Conservation (phyloP, 1,140 invertebrate genomes). For the Anoplophora glabripennis region DNA sequence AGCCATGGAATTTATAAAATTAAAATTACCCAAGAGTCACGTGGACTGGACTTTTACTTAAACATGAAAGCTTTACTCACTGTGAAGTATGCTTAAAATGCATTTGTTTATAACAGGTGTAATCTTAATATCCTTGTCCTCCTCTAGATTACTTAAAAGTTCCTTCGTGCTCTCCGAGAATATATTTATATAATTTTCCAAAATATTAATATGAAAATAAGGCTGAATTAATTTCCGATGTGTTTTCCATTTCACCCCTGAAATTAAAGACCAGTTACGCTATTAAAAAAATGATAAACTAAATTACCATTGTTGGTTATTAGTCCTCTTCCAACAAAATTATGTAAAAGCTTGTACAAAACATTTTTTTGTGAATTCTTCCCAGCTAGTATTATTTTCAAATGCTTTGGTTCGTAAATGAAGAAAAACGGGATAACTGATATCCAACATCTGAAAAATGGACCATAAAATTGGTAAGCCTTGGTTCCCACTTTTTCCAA, state of each 20-base stretch:
- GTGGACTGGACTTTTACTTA: too few relatives aligned
- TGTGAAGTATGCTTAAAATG: conserved; percentile 55
- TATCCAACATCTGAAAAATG: conserved; percentile 33
- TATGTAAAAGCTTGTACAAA: conserved; percentile 65
- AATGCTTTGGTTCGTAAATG: conserved; percentile 56
- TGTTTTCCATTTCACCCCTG: conserved; percentile 60
- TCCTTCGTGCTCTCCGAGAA: conserved; percentile 58
- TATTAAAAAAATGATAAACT: neutral
- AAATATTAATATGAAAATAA: conserved; percentile 63
- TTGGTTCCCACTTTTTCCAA: conserved; percentile 23
- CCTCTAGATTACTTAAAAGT: conserved; percentile 47
- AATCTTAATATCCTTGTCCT: conserved; percentile 50
- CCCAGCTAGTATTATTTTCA: conserved; percentile 58
- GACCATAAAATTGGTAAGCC: conserved; percentile 19
- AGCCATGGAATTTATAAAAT: too few relatives aligned
- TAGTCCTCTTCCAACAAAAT: conserved; percentile 63
- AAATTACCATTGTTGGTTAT: conserved; percentile 60
- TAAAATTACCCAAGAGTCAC: too few relatives aligned
- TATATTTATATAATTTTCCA: conserved; percentile 59
- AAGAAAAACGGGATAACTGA: conserved; percentile 53
- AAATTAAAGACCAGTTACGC: conserved; percentile 23
- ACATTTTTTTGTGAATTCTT: conserved; percentile 65
- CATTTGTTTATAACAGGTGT: conserved; percentile 54
- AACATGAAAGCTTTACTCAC: conserved; percentile 46
- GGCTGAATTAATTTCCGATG: conserved; percentile 66